A percentile compares a stretch with the other conserved stretches of the same genome.
Evolutionary conservation across 2,888 invertebrate species (phyloP).

Genomic region (Phaedon cochleariae): DNA sequence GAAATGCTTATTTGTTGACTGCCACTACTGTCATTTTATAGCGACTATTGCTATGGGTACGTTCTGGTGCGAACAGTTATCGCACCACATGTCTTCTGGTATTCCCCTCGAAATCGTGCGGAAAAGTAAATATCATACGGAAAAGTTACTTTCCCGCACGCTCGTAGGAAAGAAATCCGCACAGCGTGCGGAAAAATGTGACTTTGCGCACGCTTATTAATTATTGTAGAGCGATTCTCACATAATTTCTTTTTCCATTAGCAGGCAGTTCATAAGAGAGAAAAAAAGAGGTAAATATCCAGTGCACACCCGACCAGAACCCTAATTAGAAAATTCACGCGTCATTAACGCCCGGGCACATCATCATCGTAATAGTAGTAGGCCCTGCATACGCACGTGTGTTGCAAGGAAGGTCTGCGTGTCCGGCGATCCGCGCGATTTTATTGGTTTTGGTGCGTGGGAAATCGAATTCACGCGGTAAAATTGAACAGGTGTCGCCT

Average conservation of each 20-base stretch:
- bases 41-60: too few relatives aligned
- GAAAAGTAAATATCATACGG: too few relatives aligned
- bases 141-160: too few relatives aligned
- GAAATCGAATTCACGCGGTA: constrained; percentile 29
- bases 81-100: too few relatives aligned
- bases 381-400: constrained; percentile 13
- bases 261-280: neutral
- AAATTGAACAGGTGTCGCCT: constrained; percentile 28
- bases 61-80: too few relatives aligned
- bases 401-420: constrained; percentile 6
- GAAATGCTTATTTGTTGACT: too few relatives aligned
- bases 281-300: constrained; percentile 4
- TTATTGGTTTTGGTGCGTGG: constrained; percentile 33
- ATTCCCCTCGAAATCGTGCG: too few relatives aligned
- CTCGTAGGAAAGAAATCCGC: too few relatives aligned
- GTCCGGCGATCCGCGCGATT: constrained; percentile 18
- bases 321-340: constrained; percentile 25
- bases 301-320: constrained; percentile 19
- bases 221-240: neutral
- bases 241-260: neutral
- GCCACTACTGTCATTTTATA: too few relatives aligned
- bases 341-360: constrained; percentile 22
- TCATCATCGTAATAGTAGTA: neutral
- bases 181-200: too few relatives aligned
- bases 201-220: too few relatives aligned